Evolutionary conservation across 2,888 invertebrate genomes (phyloP), one percentile per base, ranked within the genome.

Genomic region (Stenolophus ochropezus): DNA sequence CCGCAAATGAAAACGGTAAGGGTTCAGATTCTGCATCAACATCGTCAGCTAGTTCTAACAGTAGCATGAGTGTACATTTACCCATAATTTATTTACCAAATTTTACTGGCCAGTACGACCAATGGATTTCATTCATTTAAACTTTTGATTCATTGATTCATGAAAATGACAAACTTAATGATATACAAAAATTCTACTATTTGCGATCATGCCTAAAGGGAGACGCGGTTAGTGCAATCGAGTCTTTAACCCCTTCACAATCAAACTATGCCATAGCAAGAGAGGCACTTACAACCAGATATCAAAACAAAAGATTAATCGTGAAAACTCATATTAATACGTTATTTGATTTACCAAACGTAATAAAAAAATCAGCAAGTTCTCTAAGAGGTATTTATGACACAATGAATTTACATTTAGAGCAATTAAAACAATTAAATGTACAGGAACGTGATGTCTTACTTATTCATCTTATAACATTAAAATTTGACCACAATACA

Each of bases 211-310:
- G 65, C 25, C 21, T 79, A 23, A 47, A 71, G 18, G 58, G 23
- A 2, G 78, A 78, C 8, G 82, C 82, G 14, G n/a, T 47, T 1
- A 61, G 71, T 71, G 14, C 33, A 11, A 77, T 82, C 2, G 27
- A 82, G 16, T 18, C 33, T 20, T 8, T 84, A n/a, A 79, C 82
- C 51, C 73, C 83, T 20, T 81, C 83, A 0, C 8, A 76, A 5
- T 56, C 51, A 8, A 84, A 83, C 51, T 84, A 83, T 47, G 1
- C 1, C 1, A 49, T 74, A 6, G 84, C 84, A n/a, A 82, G 83
- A 83, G 82, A 83, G n/a, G 56, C 83, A 61, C 61, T 84, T 14
- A 51, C n/a, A n/a, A n/a, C n/a, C n/a, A n/a, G n/a, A 16, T 81
- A 20, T 71, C 53, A 81, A 14, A 27, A 81, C 33, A 76, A 75